Conservation (phyloP, 2,888 invertebrate genomes). For the Antheraea yamamai region DNA sequence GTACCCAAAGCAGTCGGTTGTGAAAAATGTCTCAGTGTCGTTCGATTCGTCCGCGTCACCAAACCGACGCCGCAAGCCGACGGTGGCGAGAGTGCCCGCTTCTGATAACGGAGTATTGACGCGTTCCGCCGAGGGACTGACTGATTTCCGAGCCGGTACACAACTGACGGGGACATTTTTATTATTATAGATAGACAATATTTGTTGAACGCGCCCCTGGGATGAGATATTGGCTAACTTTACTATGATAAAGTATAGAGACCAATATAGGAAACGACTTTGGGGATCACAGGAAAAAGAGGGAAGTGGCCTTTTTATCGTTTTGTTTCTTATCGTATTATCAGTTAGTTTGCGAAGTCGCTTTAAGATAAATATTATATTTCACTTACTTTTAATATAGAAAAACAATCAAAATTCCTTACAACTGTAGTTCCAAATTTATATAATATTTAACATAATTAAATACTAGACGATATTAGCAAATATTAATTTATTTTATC, state of each 20-base stretch:
- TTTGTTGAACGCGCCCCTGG: slow-evolving; percentile 20
- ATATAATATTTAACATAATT: too few species aligned
- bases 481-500: too few species aligned
- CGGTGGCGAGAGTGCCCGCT: slow-evolving; percentile 16
- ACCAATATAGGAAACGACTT: slow-evolving; percentile 10
- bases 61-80: slow-evolving; percentile 29
- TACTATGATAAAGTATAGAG: slow-evolving; percentile 29
- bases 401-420: too few species aligned
- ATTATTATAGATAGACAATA: slow-evolving; percentile 37
- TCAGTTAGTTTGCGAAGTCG: background rate
- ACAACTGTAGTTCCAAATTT: too few species aligned
- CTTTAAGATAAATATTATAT: background rate
- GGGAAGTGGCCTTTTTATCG: slow-evolving; percentile 5
- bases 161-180: slow-evolving; percentile 41
- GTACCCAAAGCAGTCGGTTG: slow-evolving; percentile 19
- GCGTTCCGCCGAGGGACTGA: slow-evolving; percentile 40
- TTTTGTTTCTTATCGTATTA: slow-evolving; percentile 10
- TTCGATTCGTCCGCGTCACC: slow-evolving; percentile 33
- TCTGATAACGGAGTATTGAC: slow-evolving; percentile 54
- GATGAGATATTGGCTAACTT: slow-evolving; percentile 21
- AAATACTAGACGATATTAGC: too few species aligned
- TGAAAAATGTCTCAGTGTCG: slow-evolving; percentile 35
- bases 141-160: slow-evolving; percentile 40
- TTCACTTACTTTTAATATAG: background rate
- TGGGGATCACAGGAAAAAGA: background rate